Base-by-base conservation (phyloP, 1,140 invertebrate genomes). In the Penaeus japonicus region DNA sequence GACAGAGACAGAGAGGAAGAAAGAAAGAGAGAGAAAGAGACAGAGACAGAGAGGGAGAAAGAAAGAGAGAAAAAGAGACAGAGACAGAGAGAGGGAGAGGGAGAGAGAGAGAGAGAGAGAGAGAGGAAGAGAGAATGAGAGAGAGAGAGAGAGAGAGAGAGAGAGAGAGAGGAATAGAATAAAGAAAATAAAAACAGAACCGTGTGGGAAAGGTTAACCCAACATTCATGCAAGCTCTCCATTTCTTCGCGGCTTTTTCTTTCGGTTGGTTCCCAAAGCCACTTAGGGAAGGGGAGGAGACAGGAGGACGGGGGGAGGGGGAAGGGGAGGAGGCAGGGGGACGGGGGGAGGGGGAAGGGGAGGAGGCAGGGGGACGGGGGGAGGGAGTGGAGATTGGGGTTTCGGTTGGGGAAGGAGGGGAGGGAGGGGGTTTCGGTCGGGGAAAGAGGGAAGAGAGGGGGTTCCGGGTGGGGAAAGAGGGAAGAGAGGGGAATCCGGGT, bases 91-190 rank as follows among this genome's bases (percentile, higher is more conserved):
- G 70, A 27, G 70, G 30, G 73, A 77, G n/a, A 75, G 18, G 15
- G 18, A 75, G 18, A 75, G 18, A 22, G 18, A 18, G 27, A 30
- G 27, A 75, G 18, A 18, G 24, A 5, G 24, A 35, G 73, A 17
- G 32, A 77, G 32, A 77, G 32, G 32, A n/a, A 77, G 24, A 30
- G n/a, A 77, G 27, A 75, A 12, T 22, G 18, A 30, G 18, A 75
- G 18, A 30, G 70, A 30, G 70, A 30, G 70, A 75, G 70, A 75
- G 70, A 75, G 70, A 75, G 70, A 75, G 70, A 75, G 70, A 75
- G 70, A 75, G 30, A 27, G 32, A 27, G 30, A 27, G 30, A 27
- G 30, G 70, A 75, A 24, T 17, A 24, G 30, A 24, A 75, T 18
- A 75, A 27, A 75, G 70, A 75, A 27, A 75, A 27, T 22, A 27